A percentile compares a stretch with the other conserved stretches of the same genome.
These are phyloP conservation scores for Excalfactoria chinensis DNA, from an alignment of 2,113 vertebrate species.

Conservation along the genomic window DNA sequence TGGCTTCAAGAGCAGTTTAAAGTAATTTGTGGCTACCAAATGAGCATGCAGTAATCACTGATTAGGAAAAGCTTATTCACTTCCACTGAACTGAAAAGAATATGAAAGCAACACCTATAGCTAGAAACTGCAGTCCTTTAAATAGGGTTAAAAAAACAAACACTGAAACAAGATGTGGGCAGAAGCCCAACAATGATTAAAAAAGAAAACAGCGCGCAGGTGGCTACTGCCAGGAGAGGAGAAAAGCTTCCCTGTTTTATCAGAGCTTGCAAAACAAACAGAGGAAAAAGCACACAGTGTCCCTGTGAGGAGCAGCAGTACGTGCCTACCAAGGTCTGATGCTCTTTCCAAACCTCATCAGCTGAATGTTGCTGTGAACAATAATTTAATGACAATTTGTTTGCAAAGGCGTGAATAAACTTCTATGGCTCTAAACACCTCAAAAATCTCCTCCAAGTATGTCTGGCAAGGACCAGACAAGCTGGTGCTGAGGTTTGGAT, in stretches of 20 bases:
- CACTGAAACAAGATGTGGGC: slow-evolving; percentile 24
- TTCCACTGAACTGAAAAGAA: slow-evolving; percentile 52
- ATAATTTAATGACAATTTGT: neutral
- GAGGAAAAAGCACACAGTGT: neutral
- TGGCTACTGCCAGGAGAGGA: slow-evolving; percentile 16
- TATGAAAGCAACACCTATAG: slow-evolving; percentile 44
- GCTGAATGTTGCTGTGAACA: neutral
- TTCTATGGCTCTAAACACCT: neutral
- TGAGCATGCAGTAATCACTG: slow-evolving; percentile 34
- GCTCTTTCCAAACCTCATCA: neutral
- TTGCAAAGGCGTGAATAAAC: neutral
- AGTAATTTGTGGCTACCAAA: slow-evolving; percentile 64
- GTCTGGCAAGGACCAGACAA: neutral
- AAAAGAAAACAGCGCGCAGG: slow-evolving; percentile 40
- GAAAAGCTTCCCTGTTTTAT: slow-evolving; percentile 16
- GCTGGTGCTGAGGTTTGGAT: neutral
- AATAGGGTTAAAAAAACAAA: slow-evolving; percentile 41
- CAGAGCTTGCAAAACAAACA: neutral
- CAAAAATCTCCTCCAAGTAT: neutral
- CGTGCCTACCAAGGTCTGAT: neutral
- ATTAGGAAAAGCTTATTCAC: slow-evolving; percentile 46
- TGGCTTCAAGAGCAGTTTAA: slow-evolving; percentile 40
- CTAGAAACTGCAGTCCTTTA: neutral
- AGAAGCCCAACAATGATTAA: slow-evolving; percentile 47
- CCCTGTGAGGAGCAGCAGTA: neutral